Percentiles rank a stretch among this genome's conserved stretches.
Evolutionary conservation across 2,113 vertebrate genomes (phyloP).

Genomic region (Syrrhaptes paradoxus): DNA sequence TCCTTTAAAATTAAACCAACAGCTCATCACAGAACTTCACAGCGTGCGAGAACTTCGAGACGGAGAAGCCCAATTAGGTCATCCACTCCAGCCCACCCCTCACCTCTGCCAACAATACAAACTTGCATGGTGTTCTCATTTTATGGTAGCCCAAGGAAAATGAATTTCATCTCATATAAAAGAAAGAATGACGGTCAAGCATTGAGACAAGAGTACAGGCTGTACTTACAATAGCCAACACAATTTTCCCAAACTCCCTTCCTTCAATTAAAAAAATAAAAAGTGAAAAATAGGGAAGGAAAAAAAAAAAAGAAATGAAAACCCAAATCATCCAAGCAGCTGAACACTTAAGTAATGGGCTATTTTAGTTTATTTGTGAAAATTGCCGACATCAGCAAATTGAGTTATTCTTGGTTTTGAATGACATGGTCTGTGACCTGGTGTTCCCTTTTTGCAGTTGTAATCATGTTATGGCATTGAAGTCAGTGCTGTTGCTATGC

Average conservation of each 20-base stretch:
- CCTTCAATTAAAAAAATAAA: neutral
- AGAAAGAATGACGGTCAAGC: constrained; percentile 50
- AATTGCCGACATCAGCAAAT: constrained; percentile 23
- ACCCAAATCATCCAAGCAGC: neutral
- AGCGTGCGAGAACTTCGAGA: fast-evolving
- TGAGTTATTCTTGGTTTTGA: constrained; percentile 9
- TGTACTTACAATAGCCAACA: constrained; percentile 23
- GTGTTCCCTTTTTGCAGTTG: neutral
- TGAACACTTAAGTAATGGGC: constrained; percentile 23
- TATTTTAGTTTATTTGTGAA: constrained; percentile 46
- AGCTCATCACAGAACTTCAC: constrained; percentile 41
- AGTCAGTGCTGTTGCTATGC: neutral
- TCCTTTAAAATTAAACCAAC: constrained; percentile 50
- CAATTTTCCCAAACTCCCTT: neutral
- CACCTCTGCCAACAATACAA: constrained; percentile 33
- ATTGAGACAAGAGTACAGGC: constrained; percentile 46
- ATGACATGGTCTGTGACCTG: constrained; percentile 9
- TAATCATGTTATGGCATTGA: neutral
- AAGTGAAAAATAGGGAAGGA: neutral
- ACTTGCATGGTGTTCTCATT: constrained; percentile 61
- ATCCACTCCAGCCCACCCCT: constrained; percentile 39
- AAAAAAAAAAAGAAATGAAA: neutral
- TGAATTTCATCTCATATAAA: constrained; percentile 58
- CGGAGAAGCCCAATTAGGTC: constrained; percentile 61
- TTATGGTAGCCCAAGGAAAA: constrained; percentile 46